Conservation (phyloP, 2,797 vertebrate genomes). For the Gallinago solitaria region DNA sequence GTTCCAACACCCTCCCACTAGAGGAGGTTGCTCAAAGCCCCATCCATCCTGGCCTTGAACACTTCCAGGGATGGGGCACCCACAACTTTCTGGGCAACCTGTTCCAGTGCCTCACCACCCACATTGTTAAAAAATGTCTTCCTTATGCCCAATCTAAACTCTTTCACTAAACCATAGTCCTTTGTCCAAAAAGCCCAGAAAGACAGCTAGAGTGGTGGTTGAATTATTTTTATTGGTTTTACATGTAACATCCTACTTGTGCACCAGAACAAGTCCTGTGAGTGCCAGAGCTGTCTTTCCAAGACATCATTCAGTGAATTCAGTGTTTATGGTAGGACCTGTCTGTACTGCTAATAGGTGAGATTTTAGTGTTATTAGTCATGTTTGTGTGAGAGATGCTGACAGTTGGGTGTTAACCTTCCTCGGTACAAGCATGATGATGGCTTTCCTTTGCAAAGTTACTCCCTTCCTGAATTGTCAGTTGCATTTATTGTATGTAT, state of each 20-base stretch:
- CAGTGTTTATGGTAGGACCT: background rate
- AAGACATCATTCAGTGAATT: background rate
- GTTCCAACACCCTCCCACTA: background rate
- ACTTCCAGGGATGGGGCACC: background rate
- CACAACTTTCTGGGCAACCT: background rate
- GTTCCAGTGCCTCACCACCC: background rate
- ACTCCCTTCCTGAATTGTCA: background rate
- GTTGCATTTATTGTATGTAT: background rate
- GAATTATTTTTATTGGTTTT: background rate
- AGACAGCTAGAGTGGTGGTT: background rate
- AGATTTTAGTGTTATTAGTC: background rate
- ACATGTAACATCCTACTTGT: background rate
- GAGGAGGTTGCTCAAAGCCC: background rate
- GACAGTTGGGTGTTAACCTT: background rate
- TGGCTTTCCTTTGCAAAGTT: slow-evolving; percentile 9
- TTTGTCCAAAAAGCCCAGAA: background rate
- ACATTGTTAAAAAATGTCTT: background rate
- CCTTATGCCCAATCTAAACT: background rate
- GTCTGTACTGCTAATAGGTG: background rate
- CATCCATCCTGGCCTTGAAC: background rate
- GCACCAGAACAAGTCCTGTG: background rate
- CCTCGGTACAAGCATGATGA: background rate
- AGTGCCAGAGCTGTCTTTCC: background rate
- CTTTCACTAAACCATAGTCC: background rate
- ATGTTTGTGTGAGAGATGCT: background rate